Conservation (phyloP, 2,888 invertebrate species). For the Gastrophysa polygoni region DNA sequence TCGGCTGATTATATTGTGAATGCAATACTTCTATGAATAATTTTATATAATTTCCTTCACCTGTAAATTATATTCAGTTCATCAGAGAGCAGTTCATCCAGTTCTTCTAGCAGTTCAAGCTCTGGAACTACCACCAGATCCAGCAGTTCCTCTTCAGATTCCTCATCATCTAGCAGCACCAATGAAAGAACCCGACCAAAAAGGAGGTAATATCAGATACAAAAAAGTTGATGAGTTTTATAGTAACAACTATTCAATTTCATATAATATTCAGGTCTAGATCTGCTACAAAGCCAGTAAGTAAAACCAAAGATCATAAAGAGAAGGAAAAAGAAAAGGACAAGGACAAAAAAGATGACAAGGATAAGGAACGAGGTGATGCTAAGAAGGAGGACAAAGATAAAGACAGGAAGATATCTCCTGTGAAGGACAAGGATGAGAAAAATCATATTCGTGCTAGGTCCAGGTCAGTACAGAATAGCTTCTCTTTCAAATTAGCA, state of each 20-base stretch:
- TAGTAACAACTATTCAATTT: too few species aligned
- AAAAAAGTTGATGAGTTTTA: too few species aligned
- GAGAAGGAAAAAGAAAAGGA: conserved; percentile 50
- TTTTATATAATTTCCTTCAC: too few species aligned
- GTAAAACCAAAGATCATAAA: conserved; percentile 51
- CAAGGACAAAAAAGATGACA: conserved; percentile 59
- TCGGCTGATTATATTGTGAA: too few species aligned
- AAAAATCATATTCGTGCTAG: conserved; percentile 48
- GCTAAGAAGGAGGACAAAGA: conserved; percentile 52
- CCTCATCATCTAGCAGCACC: conserved; percentile 70
- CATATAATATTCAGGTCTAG: conserved; percentile 46
- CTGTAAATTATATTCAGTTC: conserved; percentile 61
- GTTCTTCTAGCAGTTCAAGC: conserved; percentile 80
- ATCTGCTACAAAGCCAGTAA: conserved; percentile 51
- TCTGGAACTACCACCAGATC: conserved; percentile 63
- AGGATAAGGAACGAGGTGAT: conserved; percentile 53
- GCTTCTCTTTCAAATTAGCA: too few species aligned
- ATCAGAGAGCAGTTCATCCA: conserved; percentile 82
- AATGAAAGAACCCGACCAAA: conserved; percentile 69
- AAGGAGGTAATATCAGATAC: conserved; percentile 63
- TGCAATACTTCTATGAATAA: too few species aligned
- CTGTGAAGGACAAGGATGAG: conserved; percentile 51
- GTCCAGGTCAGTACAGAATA: conserved; percentile 51
- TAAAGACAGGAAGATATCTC: conserved; percentile 52
- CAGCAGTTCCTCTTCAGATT: conserved; percentile 65